Conservation (phyloP, 2,113 vertebrate genomes). For the Platysteira castanea region DNA sequence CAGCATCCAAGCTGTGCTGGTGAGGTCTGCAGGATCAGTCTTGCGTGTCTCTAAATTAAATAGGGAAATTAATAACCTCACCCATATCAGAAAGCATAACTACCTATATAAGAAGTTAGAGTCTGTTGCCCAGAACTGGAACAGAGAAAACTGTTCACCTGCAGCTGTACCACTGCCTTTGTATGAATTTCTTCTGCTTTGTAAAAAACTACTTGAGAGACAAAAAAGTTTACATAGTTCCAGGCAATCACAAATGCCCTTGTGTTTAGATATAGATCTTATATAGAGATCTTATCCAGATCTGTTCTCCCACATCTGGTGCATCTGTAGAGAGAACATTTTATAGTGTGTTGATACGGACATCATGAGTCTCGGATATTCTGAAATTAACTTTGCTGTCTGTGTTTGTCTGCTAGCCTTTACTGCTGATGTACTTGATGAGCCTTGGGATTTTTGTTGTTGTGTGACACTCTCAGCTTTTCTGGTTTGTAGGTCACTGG, state of each 20-base stretch:
- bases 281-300: neutral
- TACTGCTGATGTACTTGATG: neutral
- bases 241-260: neutral
- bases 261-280: neutral
- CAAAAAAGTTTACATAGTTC: neutral
- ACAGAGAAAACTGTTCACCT: neutral
- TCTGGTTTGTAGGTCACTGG: neutral
- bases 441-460: neutral
- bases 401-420: neutral
- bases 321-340: neutral
- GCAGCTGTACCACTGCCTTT: neutral
- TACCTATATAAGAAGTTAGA: neutral
- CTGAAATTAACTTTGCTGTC: neutral
- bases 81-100: neutral
- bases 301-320: neutral
- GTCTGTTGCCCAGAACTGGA: neutral
- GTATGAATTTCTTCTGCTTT: neutral
- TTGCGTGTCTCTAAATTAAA: neutral
- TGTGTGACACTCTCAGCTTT: neutral
- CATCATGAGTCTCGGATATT: neutral
- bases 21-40: neutral
- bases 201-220: neutral
- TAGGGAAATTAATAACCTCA: neutral
- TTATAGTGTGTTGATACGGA: neutral
- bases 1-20: neutral